phyloP scores from a whole-genome alignment of 2,797 vertebrate species.

The Sparidentex hasta region DNA sequence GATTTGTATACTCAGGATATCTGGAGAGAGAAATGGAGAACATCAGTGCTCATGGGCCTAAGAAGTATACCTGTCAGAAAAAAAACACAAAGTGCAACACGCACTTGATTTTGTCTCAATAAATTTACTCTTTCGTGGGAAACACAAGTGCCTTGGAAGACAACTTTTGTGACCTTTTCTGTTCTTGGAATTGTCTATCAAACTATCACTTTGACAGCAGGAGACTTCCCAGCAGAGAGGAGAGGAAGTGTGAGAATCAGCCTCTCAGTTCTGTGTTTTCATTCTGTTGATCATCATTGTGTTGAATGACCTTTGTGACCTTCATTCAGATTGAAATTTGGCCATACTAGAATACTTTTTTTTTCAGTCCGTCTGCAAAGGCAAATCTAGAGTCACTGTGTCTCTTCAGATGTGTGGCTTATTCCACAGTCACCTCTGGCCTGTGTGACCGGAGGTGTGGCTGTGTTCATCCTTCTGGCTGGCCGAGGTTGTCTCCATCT shows the following conservation, averaged over 20 bases:
- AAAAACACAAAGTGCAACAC: conserved; percentile 83
- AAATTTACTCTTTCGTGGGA: conserved; percentile 99
- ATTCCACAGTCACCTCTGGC: conserved; percentile 54
- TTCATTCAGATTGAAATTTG: conserved; percentile 66
- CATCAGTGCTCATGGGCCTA: conserved; percentile 92
- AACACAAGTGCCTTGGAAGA: conserved; percentile 93
- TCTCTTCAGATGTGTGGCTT: conserved; percentile 51
- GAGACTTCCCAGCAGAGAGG: conserved; percentile 67
- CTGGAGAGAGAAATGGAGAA: conserved; percentile 92
- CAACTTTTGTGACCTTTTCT: conserved; percentile 93
- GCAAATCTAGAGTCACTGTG: conserved; percentile 47
- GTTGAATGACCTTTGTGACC: conserved; percentile 69
- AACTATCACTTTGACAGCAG: conserved; percentile 75
- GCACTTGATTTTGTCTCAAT: conserved; percentile 97
- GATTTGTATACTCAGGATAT: conserved; percentile 96
- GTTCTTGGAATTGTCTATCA: conserved; percentile 83
- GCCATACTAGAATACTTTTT: conserved; percentile 49
- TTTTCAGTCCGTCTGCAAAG: conserved; percentile 32
- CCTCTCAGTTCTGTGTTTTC: conserved; percentile 64
- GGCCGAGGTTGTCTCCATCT: conserved; percentile 5
- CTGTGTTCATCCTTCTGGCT: conserved; percentile 25
- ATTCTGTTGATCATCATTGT: conserved; percentile 75
- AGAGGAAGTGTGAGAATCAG: conserved; percentile 68
- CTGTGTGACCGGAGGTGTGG: conserved; percentile 42
- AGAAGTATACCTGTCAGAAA: conserved; percentile 90